Base-by-base conservation (phyloP, 1,140 invertebrate species). In the Drosophila cardini region DNA sequence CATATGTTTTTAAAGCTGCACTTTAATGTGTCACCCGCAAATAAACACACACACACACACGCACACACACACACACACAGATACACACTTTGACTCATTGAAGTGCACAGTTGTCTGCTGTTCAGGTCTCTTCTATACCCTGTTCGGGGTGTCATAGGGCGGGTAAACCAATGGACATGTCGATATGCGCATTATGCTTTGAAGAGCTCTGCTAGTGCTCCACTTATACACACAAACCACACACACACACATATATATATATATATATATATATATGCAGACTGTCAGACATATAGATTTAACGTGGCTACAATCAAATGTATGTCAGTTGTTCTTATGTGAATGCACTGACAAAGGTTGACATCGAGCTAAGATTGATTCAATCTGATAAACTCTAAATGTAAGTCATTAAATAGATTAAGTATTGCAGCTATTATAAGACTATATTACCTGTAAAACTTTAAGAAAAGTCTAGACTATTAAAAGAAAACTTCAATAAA, bases 1-100 rank as follows among this genome's bases (percentile, higher is more conserved):
- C 50, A 55, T 38, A 5, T 32, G 18, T 53, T 21, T 58, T 62
- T 63, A 70, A 60, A 72, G 57, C 46, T 71, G 42, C 69, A 80
- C 73, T 80, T 80, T 53, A 76, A 80, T 72, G 55, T 80, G 73
- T 60, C 79, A 73, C 9, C 18, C 30, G 36, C 78, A 81, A 45
- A 42, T 38, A 40, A 8, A 52, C 57, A 55, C 50, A 42, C 43
- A 40, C n/a, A 52, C 57, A 46, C 45, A 30, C 42, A 15, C 63
- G 26, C 42, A 15, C 38, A n/a, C 78, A 80, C 9, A 11, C 36
- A 38, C 9, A 10, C 36, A 38, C 48, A 36, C 30, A 32, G n/a
- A 43, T 3, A 46, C 53, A 15, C 40, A 13, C 57, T 34, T 16
- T 32, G 57, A 30, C 38, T 30, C n/a, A 16, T 56, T 67, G 43